Base-by-base conservation (phyloP, 2,797 vertebrate genomes). In the Esox lucius region DNA sequence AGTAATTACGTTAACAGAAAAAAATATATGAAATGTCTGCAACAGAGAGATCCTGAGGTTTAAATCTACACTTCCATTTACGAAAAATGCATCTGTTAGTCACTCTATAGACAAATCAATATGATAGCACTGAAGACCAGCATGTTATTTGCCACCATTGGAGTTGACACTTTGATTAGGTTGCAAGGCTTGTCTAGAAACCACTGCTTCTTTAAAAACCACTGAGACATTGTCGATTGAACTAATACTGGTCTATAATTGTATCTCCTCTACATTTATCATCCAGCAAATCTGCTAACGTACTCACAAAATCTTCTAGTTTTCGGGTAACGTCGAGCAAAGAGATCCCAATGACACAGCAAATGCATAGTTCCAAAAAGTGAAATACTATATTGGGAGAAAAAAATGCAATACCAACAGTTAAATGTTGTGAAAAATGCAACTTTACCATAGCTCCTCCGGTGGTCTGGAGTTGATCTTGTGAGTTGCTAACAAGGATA, bases 401-500 rank as follows among this genome's bases (percentile, higher is more conserved):
- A 56, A 59, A 9, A 59, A 16, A 66, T 31, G 31, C 12, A 19
- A 31, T 26, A 31, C 4, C 61, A 28, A 33, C 28, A 66, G 15
- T 31, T 65, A 19, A 15, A 7, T 17, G 15, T 5, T 15, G 26
- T 33, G 8, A 66, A 48, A 26, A 46, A 46, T 68, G 46, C 2
- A n/a, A 51, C 42, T 73, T 85, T 75, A 77, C 84, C 82, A 61
- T 2, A 70, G 8, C 46, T 75, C 77, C 65, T 64, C 26, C 1
- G 65, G 51, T 8, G 16, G 7, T 17, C 3, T 1, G 61, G 75
- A 72, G 74, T 75, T 22, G 72, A 26, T 46, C 72, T 28, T 66
- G 31, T 81, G 91, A 88, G 82, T 87, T 86, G 91, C 92, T 91
- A 90, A 92, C 93, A 88, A 91, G 90, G 93, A 94, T 91, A 94